A percentile compares a stretch with the other conserved stretches of the same genome.
Conservation (phyloP, 2,888 invertebrate genomes). For the Augiades crinisus region DNA sequence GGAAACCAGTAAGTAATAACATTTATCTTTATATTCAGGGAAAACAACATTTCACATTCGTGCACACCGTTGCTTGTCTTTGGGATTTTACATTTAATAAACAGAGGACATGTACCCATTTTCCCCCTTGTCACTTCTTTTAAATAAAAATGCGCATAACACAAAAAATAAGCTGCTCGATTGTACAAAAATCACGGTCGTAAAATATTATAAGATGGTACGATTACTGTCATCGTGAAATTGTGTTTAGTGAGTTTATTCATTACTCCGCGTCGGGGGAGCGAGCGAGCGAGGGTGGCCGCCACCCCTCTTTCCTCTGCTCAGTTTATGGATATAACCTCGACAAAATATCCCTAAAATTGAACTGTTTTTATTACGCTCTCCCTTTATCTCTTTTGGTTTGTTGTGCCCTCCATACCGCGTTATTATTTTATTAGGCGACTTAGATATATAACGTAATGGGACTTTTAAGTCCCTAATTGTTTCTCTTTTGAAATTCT, state of each 20-base stretch:
- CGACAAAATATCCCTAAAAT: constrained; percentile 82
- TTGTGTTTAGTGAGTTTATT: constrained; percentile 77
- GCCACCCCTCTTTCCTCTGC: constrained; percentile 53
- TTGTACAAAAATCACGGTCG: constrained; percentile 25
- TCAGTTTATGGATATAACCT: constrained; percentile 80
- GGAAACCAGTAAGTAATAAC: too few relatives aligned
- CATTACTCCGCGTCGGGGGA: constrained; percentile 72
- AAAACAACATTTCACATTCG: too few relatives aligned
- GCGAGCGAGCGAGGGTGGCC: constrained; percentile 33
- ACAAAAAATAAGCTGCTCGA: constrained; percentile 16
- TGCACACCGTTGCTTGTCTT: too few relatives aligned
- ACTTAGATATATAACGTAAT: constrained; percentile 39
- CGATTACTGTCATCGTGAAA: constrained; percentile 72
- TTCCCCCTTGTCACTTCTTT: background rate
- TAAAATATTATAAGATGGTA: constrained; percentile 40
- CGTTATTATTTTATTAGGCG: constrained; percentile 75
- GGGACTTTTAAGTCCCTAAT: constrained; percentile 24
- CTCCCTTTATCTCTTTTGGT: constrained; percentile 79
- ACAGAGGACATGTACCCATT: background rate
- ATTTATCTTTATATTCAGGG: too few relatives aligned
- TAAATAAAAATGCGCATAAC: constrained; percentile 17
- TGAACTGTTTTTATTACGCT: constrained; percentile 81
- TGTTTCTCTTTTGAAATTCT: constrained; percentile 22
- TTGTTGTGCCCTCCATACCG: constrained; percentile 73
- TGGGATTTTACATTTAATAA: too few relatives aligned